Conservation (phyloP, 2,888 invertebrate species). For the Imbricaverruca yamaguchii region DNA sequence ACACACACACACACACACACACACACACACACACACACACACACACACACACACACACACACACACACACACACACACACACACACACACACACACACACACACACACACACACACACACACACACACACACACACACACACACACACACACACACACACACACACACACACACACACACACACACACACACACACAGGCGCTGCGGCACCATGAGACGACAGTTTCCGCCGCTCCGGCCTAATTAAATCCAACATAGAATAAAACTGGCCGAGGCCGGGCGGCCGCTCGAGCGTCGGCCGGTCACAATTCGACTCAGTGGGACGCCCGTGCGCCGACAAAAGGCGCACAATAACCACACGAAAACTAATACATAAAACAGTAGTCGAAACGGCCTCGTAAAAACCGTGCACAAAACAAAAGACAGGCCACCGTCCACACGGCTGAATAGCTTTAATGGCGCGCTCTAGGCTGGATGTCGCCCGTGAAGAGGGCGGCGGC, state of each 20-base stretch:
- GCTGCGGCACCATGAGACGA: background rate
- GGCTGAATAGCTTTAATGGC: background rate
- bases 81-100: no score
- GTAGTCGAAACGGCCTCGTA: conserved; percentile 13
- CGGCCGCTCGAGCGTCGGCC: background rate
- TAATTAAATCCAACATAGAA: background rate
- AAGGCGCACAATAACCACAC: conserved; percentile 11
- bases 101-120: no score
- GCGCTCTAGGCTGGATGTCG: background rate
- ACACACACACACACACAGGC: no score
- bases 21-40: no score
- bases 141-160: no score
- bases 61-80: no score
- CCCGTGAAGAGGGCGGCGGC: background rate
- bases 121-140: no score
- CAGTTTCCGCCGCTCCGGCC: background rate
- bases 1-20: no score
- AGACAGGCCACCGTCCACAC: conserved; percentile 5
- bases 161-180: no score
- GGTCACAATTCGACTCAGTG: background rate
- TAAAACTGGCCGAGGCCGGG: background rate
- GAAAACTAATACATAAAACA: conserved; percentile 22
- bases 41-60: no score
- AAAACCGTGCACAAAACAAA: conserved; percentile 14
- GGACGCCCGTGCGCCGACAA: background rate